Base-by-base conservation (phyloP, 2,797 vertebrate genomes). In the Numenius phaeopus region DNA sequence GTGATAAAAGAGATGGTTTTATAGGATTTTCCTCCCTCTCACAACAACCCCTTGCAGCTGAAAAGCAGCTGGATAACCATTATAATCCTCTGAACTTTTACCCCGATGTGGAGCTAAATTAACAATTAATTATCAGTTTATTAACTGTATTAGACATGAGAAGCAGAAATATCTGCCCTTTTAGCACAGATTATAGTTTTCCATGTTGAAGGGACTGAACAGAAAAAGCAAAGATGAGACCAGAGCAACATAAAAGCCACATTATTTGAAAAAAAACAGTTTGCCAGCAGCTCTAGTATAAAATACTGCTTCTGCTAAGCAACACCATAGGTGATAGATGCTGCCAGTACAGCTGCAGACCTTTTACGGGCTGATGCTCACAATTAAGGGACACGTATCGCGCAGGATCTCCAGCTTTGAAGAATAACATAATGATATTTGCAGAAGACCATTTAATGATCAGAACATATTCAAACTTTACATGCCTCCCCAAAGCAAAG, bases 31-130 rank as follows among this genome's bases (percentile, higher is more conserved):
- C 24, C 37, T 67, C 52, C 34, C 19, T 52, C 17, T 10, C 23
- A 27, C 29, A 79, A 80, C 37, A 69, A 93, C 69, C 32, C 3
- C 20, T 54, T 26, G 32, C 10, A 91, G 46, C 18, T 72, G 27
- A 87, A 90, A 85, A 80, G 65, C 57, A 81, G 69, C 37, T 55
- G 50, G 69, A 80, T 73, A 54, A 91, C 30, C 42, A 50, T 80
- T 10, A 62, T 42, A 70, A 54, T 58, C 44, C 24, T 61, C 67
- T 72, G 37, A 90, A 66, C 44, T 59, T 91, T 80, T 22, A 80
- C 27, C 26, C 52, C n/a, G 11, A 58, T 27, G 14, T 1, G 6
- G 16, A 77, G 30, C 34, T 83, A 65, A 69, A 82, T 57, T 79
- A 75, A 80, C 62, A 85, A 72, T 26, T 76, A 78, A 66, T 24